Percentiles rank a stretch among this genome's conserved stretches.
Evolutionary conservation across 2,113 vertebrate species (phyloP).

Genomic region (Steatornis caripensis): DNA sequence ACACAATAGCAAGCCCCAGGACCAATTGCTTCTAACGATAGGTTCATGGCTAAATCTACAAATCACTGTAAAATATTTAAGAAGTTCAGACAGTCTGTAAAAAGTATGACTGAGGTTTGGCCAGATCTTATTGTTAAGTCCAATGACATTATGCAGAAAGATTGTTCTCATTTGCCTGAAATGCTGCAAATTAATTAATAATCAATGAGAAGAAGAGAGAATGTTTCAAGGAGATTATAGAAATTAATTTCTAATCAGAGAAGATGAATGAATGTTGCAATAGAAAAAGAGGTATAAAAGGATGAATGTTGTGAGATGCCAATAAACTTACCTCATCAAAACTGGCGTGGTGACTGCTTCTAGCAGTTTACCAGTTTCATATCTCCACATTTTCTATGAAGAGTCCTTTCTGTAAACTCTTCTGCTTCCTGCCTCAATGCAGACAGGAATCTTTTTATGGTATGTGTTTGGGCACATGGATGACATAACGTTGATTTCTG

Average conservation of each 20-base stretch:
- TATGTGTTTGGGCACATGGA: neutral
- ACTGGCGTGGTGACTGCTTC: neutral
- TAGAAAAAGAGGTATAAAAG: neutral
- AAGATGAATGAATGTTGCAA: neutral
- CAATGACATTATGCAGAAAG: neutral
- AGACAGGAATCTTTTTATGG: neutral
- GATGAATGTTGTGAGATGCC: neutral
- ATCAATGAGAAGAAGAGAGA: neutral
- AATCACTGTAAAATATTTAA: neutral
- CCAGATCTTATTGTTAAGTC: neutral
- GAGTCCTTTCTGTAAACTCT: neutral
- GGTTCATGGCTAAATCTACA: neutral
- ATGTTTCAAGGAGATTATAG: neutral
- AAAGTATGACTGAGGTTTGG: neutral
- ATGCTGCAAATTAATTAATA: slow-evolving; percentile 16
- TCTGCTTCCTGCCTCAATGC: neutral
- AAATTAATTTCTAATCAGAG: slow-evolving; percentile 17
- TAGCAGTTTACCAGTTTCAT: neutral
- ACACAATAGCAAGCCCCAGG: neutral
- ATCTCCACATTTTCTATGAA: neutral
- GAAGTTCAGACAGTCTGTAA: neutral
- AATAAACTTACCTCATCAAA: neutral
- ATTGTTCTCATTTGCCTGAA: neutral
- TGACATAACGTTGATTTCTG: neutral
- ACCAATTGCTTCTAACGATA: neutral